These are phyloP conservation scores for Agapornis canus DNA, from an alignment of 2,797 vertebrate genomes.

Conservation along the genomic window DNA sequence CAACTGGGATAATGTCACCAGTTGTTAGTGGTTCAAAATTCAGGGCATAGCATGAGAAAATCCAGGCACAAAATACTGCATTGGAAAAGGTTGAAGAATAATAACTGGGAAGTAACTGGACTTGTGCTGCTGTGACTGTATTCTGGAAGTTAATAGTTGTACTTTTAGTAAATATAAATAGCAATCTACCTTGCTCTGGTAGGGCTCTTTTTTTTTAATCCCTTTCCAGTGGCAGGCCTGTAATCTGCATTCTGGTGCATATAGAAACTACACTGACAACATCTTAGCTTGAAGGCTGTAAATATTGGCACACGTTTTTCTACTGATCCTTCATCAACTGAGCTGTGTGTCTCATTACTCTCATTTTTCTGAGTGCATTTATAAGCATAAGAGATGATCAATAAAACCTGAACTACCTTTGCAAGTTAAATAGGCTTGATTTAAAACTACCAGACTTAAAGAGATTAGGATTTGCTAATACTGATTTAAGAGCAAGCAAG, in stretches of 20 bases:
- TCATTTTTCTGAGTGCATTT: constrained; percentile 1
- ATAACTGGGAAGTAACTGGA: not conserved
- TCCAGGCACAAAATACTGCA: not conserved
- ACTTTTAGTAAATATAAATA: not conserved
- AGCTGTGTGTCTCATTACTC: not conserved
- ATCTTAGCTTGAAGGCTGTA: not conserved
- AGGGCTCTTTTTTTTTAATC: not conserved
- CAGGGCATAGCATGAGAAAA: not conserved
- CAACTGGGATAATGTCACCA: not conserved
- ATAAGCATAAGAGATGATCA: constrained; percentile 18
- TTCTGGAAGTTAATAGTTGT: not conserved
- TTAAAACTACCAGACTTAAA: constrained; percentile 6
- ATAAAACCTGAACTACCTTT: constrained; percentile 35
- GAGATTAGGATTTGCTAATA: not conserved
- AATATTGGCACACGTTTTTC: not conserved
- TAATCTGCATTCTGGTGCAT: not conserved
- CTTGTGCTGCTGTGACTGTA: not conserved
- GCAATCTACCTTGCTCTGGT: not conserved
- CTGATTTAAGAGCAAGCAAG: not conserved
- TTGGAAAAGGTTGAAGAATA: not conserved
- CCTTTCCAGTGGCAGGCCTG: not conserved
- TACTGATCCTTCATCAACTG: not conserved
- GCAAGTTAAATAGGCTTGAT: constrained; percentile 28
- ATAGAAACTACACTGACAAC: not conserved
- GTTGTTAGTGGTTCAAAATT: not conserved